Base-by-base conservation (phyloP, 2,797 vertebrate genomes). In the Chrosomus eos region DNA sequence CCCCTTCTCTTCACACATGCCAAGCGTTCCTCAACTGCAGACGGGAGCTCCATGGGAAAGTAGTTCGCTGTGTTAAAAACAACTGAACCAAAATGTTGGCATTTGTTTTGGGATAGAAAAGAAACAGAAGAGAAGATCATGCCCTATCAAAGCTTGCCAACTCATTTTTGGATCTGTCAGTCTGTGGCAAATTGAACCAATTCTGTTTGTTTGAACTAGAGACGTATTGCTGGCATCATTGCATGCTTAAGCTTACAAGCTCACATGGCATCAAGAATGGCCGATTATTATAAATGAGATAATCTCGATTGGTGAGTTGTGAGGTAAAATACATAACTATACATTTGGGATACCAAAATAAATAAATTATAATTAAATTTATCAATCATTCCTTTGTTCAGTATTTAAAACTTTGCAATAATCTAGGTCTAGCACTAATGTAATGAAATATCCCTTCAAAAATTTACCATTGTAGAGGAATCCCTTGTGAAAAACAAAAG, bases 11-110 rank as follows among this genome's bases (percentile, higher is more conserved):
- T 64, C 67, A 78, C 67, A 73, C 70, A 80, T 87, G 45, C 84
- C 68, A 72, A 84, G 87, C 36, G 72, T 82, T 82, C 48, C 36
- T 82, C 71, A 75, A 72, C 68, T 64, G 71, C 58, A 62, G 64
- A 79, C 19, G 40, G 77, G 23, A 80, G 64, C 89, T 86, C 77
- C 75, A 86, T 51, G 84, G 89, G 81, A 87, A 86, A 87, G 70
- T 71, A 79, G 28, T 71, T 62, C 64, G 64, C 68, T 66, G 72
- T 83, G 74, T 84, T 85, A 72, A 70, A 45, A 78, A 75, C 83
- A 88, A 66, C 80, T 79, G 40, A 51, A 75, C 43, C 74, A 76
- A 76, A 82, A 76, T 80, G 86, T 55, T 76, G 81, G 81, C 84
- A 88, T 88, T 82, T 86, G 75, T 48, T 88, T 80, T 7, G 60